phyloP scores from a whole-genome alignment of 2,113 vertebrate species.

The Ochotona princeps region DNA sequence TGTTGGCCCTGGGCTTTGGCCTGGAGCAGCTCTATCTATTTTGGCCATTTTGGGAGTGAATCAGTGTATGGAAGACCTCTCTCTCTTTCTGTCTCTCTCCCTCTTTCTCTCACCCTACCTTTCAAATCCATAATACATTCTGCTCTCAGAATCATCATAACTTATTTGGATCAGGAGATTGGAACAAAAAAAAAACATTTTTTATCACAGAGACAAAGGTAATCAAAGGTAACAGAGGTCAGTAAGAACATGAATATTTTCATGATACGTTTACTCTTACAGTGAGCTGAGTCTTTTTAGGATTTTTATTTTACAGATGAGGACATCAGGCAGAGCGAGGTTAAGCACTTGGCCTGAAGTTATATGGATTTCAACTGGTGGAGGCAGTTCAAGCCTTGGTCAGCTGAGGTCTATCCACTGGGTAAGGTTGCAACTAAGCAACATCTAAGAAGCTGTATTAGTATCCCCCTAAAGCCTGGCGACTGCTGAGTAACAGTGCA shows the following conservation, averaged over 20 bases:
- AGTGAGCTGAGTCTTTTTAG: background rate
- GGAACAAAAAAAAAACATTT: background rate
- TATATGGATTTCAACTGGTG: background rate
- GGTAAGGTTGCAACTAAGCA: background rate
- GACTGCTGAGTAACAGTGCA: background rate
- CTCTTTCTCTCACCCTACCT: too few relatives aligned
- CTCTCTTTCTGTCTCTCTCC: too few relatives aligned
- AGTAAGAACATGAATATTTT: background rate
- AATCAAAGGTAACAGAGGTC: background rate
- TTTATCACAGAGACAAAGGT: background rate
- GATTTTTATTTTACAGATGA: background rate
- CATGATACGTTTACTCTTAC: background rate
- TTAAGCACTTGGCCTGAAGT: background rate
- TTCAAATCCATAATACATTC: too few relatives aligned
- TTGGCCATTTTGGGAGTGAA: too few relatives aligned
- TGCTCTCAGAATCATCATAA: background rate
- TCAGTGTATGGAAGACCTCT: too few relatives aligned
- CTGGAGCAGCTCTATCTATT: too few relatives aligned
- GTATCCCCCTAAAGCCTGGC: background rate
- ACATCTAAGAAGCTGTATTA: background rate
- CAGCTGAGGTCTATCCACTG: background rate
- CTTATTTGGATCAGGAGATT: background rate
- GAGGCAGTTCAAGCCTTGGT: background rate
- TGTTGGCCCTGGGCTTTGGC: too few relatives aligned
- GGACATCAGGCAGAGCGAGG: background rate